Base-by-base conservation (phyloP, 2,888 invertebrate species). In the Halictus quadricinctus region DNA sequence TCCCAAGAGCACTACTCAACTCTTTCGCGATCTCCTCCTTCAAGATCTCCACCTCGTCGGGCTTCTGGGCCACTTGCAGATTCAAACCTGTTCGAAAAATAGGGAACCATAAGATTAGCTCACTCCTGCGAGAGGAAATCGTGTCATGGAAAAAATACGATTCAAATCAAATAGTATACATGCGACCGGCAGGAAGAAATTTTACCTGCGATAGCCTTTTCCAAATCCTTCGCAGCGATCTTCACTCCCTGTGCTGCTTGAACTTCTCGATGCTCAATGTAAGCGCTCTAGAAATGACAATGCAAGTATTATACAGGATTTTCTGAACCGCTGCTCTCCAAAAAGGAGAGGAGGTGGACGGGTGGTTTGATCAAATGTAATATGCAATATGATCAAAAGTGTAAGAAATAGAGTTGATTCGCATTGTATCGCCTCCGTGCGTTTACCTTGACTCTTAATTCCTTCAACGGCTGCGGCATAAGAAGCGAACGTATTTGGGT, bases 401-500 rank as follows among this genome's bases (percentile, higher is more conserved):
- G 10, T 54, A n/a, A n/a, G 21, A n/a, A 58, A 58, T 21, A 58
- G 58, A 64, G 6, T 21, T 54, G 6, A 18, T n/a, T 58, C 18
- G 21, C 15, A 21, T n/a, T n/a, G 10, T n/a, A 58, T 3, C n/a
- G 46, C 25, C 21, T 43, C 48, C 25, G 21, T 41, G 60, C 48
- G 18, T 82, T 84, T 94, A 97, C 98, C 96, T 99, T 99, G 7
- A 99, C 99, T 90, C 99, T 95, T 73, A 99, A 95, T 95, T 99
- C 99, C 95, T 98, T 98, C 96, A 99, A 96, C 0, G 99, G 99
- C 93, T 99, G 98, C 3, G 99, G 99, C 98, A 99, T 99, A 48
- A 99, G 96, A 48, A 99, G 96, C 0, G 99, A 99, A 73, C 99
- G 96, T 88, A 99, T 98, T 95, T 99, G 99, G 0, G 99, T 99